Evolutionary conservation across 1,140 invertebrate species (phyloP), one percentile per base, ranked within the genome.

Genomic region (Bombus terrestris): DNA sequence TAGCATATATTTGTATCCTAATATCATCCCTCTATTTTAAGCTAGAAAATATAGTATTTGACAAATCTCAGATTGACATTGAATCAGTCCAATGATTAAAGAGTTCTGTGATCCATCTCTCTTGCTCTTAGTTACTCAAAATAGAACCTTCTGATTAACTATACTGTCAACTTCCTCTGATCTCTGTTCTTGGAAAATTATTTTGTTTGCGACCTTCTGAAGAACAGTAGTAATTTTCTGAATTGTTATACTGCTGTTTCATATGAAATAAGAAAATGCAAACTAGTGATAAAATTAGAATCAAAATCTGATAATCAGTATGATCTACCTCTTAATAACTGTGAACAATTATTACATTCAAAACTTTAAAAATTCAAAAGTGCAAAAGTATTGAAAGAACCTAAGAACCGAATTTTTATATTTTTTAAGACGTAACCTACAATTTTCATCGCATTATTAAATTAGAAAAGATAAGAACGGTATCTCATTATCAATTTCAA

Each of bases 71-170:
- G 25, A 35, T 18, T 28, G 47, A 57, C 10, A 37, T 37, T 57
- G 47, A 75, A 75, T 75, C 73, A 37, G 32, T 53, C 43, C 35
- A 75, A n/a, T 35, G 73, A 75, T 75, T 75, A 75, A 75, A 57
- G 73, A 57, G 18, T 59, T 75, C 47, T 15, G 32, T 35, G 73
- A 59, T 37, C 18, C 47, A 28, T 37, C 43, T 37, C 12, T 6
- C 13, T 59, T 57, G 13, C 13, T 15, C 32, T 25, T 15, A 25
- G 9, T 9, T 35, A 35, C 32, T 57, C 47, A 15, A 75, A 75
- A 37, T 47, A 74, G 6, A 53, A 73, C 28, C 9, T 12, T 74
- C 2, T 57, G 53, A 53, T n/a, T 35, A 28, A 18, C 47, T 47
- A 73, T 73, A 32, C 32, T 22, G n/a, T 43, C 18, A 43, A n/a